Evolutionary conservation across 2,888 invertebrate species (phyloP), one percentile per base, ranked within the genome.

Genomic region (Cataglyphis rosenhaueri): DNA sequence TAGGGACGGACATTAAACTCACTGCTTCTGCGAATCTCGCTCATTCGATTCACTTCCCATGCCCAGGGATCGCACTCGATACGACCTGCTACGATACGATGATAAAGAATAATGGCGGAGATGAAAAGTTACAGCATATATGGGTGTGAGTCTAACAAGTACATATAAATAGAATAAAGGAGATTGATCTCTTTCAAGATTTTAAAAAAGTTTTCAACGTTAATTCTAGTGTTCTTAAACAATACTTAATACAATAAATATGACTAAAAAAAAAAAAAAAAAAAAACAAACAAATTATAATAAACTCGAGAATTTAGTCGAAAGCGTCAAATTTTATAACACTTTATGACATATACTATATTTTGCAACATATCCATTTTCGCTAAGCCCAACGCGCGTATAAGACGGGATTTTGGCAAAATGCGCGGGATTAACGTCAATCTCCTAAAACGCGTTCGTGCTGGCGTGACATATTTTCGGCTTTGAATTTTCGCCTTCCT

Each of bases 1-100:
- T 90, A 71, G 90, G 89, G 90, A 88, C 91, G 87, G 88, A 89
- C 93, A 92, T 94, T 94, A 94, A 93, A 88, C 83, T 85, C 84
- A 76, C 86, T 74, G 71, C 75, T 78, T 25, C 70, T 52, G 59
- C 35, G 71, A 78, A 71, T 71, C 44, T 44, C 29, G 38, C 79
- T 84, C 64, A 74, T 61, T 78, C 35, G 68, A 59, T 44, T 74
- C 55, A 1, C 61, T 32, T 62, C 55, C 38, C 55, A 21, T 4
- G 18, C 66, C 44, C n/a, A 52, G 52, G 35, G 62, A 84, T 82
- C 73, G 32, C 29, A 48, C 32, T 55, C 44, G 61, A 64, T 85
- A 74, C 66, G 64, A 79, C 70, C 44, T 21, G 81, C 10, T 82
- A 65, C 62, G 83, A 82, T 84, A 78, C 66, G 44, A 5, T 15